Percentiles rank a stretch among this genome's conserved stretches.
These are phyloP conservation scores for Drosophila azteca DNA, from an alignment of 1,140 invertebrate species.

Conservation along the genomic window DNA sequence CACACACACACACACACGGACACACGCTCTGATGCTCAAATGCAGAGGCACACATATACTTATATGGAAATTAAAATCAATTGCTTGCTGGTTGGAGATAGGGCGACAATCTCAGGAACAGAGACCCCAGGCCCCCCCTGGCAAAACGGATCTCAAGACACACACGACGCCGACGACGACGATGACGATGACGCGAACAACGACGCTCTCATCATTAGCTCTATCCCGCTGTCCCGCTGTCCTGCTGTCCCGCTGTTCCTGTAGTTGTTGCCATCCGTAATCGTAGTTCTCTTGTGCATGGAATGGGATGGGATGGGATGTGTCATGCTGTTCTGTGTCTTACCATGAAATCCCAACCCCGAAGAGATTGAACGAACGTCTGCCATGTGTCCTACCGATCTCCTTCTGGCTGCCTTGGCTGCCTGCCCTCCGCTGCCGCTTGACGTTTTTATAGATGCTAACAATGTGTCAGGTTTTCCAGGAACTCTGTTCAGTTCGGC, in stretches of 20 bases:
- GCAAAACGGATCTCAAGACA: slow-evolving; percentile 33
- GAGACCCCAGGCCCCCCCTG: not conserved
- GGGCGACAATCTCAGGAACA: not conserved
- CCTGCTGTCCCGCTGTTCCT: not conserved
- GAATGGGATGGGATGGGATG: slow-evolving; percentile 16
- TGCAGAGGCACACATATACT: slow-evolving; percentile 21
- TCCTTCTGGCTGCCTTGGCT: not conserved
- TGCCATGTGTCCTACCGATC: slow-evolving; percentile 58
- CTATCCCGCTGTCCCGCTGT: not conserved
- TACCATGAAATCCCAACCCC: slow-evolving; percentile 58
- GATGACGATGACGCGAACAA: slow-evolving; percentile 23
- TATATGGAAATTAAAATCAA: slow-evolving; percentile 51
- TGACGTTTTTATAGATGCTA: slow-evolving; percentile 77
- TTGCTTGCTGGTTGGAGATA: slow-evolving; percentile 32
- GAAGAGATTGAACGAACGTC: slow-evolving; percentile 50
- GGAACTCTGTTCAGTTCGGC: slow-evolving; percentile 50
- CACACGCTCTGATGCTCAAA: not conserved
- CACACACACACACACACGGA: slow-evolving; percentile 17
- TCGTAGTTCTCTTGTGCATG: slow-evolving; percentile 22
- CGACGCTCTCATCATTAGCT: slow-evolving; percentile 41
- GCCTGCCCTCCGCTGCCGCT: slow-evolving; percentile 26
- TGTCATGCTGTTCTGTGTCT: slow-evolving; percentile 57
- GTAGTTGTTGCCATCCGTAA: slow-evolving; percentile 17
- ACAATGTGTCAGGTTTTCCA: slow-evolving; percentile 75
- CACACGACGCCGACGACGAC: slow-evolving; percentile 33